Evolutionary conservation across 2,113 vertebrate genomes (phyloP).

Genomic region (Anarhynchus alexandrinus): DNA sequence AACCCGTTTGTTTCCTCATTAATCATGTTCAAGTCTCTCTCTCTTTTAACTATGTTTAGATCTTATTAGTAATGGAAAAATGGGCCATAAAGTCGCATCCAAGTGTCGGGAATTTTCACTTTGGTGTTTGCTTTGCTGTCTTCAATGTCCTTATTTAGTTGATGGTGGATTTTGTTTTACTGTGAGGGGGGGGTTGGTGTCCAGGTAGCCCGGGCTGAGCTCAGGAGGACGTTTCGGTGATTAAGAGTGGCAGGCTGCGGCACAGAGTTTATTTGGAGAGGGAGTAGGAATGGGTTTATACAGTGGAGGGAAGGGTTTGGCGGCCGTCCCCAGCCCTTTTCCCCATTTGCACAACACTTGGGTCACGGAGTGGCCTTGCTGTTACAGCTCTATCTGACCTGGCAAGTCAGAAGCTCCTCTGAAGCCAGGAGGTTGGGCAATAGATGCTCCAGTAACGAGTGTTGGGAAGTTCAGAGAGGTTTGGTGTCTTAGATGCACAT

Average conservation of each 20-base stretch:
- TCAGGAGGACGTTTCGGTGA: not conserved
- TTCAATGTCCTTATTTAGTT: not conserved
- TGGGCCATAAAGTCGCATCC: not conserved
- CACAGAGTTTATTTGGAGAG: not conserved
- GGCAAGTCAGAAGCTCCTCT: not conserved
- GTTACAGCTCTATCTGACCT: not conserved
- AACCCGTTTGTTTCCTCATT: not conserved
- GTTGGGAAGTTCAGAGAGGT: not conserved
- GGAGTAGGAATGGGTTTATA: not conserved
- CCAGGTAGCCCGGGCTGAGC: not conserved
- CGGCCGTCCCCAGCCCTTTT: not conserved
- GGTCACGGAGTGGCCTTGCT: not conserved
- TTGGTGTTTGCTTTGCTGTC: not conserved
- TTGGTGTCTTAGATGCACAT: not conserved
- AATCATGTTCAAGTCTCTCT: fast-evolving
- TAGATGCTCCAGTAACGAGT: not conserved
- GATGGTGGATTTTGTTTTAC: not conserved
- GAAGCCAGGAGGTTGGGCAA: not conserved
- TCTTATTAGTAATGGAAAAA: not conserved
- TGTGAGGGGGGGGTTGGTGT: not conserved
- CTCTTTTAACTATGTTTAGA: not conserved
- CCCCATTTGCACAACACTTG: not conserved
- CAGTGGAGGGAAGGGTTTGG: not conserved
- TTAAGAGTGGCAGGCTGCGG: not conserved
- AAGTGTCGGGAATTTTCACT: not conserved